phyloP scores from a whole-genome alignment of 1,140 invertebrate genomes.

The Drosophila ambigua region DNA sequence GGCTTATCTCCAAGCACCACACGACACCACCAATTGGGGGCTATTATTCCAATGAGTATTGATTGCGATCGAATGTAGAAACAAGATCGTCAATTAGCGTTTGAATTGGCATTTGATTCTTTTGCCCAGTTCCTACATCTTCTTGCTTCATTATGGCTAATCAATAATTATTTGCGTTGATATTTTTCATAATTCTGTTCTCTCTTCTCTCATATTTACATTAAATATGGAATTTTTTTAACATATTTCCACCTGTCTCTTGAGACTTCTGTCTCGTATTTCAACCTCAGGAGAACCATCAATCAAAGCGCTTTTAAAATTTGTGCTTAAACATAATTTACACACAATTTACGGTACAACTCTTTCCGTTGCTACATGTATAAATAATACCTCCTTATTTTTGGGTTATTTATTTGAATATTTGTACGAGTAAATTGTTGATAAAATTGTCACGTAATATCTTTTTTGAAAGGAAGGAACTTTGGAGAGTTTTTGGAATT shows the following conservation, averaged over 20 bases:
- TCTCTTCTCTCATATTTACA: not conserved
- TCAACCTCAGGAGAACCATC: slow-evolving; percentile 17
- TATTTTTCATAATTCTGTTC: too few species aligned
- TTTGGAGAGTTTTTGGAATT: not conserved
- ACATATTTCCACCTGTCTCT: not conserved
- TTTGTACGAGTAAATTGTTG: slow-evolving; percentile 22
- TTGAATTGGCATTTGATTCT: too few species aligned
- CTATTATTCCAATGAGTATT: too few species aligned
- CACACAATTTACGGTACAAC: slow-evolving; percentile 47
- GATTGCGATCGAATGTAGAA: too few species aligned
- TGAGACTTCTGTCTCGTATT: not conserved
- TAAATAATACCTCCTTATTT: slow-evolving; percentile 18
- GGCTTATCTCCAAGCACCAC: too few species aligned
- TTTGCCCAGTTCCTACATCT: too few species aligned
- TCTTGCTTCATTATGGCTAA: too few species aligned
- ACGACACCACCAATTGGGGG: too few species aligned
- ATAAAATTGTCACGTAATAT: slow-evolving; percentile 51
- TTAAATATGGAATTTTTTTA: too few species aligned
- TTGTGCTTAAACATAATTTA: slow-evolving; percentile 31
- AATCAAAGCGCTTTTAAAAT: slow-evolving; percentile 33
- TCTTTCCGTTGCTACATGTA: slow-evolving; percentile 39
- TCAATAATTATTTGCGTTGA: too few species aligned
- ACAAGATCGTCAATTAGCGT: too few species aligned
- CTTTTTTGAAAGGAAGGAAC: slow-evolving; percentile 6
- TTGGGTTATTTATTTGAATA: slow-evolving; percentile 44